Evolutionary conservation across 2,888 invertebrate species (phyloP).

Genomic region (Drosophila nr. medialis): DNA sequence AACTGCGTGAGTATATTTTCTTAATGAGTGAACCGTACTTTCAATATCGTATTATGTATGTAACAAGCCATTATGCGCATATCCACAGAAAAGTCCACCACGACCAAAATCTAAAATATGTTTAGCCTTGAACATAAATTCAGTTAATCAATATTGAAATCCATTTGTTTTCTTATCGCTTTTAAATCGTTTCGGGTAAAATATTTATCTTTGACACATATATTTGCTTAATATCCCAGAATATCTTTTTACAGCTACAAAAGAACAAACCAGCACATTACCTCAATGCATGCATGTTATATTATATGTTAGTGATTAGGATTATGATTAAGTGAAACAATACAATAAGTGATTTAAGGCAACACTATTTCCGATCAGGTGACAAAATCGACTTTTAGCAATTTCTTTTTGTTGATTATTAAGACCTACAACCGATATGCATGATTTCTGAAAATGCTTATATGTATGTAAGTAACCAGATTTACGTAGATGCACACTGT

Average conservation of each 20-base stretch:
- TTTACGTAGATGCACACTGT: not conserved
- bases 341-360: not conserved
- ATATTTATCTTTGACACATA: not conserved
- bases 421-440: conserved; percentile 3
- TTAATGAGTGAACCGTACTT: not conserved
- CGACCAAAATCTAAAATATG: not conserved
- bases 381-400: not conserved
- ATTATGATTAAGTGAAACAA: too few relatives aligned
- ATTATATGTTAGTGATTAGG: not conserved
- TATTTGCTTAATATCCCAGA: not conserved
- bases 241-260: not conserved
- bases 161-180: not conserved
- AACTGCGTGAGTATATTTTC: conserved; percentile 76
- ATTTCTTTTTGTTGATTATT: not conserved
- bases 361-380: not conserved
- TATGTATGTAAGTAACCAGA: not conserved
- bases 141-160: not conserved
- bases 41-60: not conserved
- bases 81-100: not conserved
- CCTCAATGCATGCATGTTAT: not conserved
- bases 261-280: not conserved
- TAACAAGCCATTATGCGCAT: not conserved
- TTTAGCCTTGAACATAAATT: not conserved
- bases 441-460: not conserved
- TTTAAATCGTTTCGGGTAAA: not conserved